phyloP scores from a whole-genome alignment of 2,797 vertebrate species.

The Eulemur rubriventer region DNA sequence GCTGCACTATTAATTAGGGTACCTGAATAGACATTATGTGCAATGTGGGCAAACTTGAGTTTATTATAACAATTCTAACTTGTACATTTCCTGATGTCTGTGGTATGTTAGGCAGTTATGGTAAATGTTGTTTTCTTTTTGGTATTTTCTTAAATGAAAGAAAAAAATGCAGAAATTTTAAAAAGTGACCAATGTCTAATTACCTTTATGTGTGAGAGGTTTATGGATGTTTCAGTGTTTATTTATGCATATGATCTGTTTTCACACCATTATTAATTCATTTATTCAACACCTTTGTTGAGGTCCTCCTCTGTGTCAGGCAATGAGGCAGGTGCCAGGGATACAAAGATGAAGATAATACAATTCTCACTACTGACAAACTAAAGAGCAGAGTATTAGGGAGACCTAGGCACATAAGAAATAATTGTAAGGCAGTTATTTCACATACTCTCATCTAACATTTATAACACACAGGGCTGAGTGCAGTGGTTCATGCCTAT shows the following conservation, averaged over 20 bases:
- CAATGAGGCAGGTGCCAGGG: neutral
- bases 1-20: neutral
- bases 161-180: conserved; percentile 4
- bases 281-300: neutral
- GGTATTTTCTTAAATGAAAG: conserved; percentile 38
- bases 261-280: neutral
- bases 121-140: conserved; percentile 18
- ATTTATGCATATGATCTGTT: neutral
- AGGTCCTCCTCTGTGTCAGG: neutral
- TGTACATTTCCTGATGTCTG: conserved; percentile 26
- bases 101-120: neutral
- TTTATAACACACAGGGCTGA: neutral
- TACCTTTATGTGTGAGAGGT: neutral
- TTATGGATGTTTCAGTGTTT: neutral
- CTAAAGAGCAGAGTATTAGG: neutral
- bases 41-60: conserved; percentile 8
- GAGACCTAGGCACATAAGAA: neutral
- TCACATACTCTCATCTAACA: neutral
- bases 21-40: conserved; percentile 35
- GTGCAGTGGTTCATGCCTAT: neutral
- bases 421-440: neutral
- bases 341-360: neutral
- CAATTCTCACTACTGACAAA: neutral
- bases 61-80: conserved; percentile 41
- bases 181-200: neutral